phyloP scores from a whole-genome alignment of 2,888 invertebrate genomes.

The Napeogenes inachia region DNA sequence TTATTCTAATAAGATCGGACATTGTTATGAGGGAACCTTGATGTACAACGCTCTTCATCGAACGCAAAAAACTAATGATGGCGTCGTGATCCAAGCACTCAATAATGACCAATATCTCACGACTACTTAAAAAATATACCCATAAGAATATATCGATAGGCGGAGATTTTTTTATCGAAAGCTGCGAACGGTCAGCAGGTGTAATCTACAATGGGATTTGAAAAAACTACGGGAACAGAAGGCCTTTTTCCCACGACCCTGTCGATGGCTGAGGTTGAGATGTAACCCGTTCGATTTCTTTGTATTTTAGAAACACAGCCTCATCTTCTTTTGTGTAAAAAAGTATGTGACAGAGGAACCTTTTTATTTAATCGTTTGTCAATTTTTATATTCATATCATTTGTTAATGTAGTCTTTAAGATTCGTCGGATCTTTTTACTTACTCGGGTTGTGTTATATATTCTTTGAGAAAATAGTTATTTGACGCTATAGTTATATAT shows the following conservation, averaged over 20 bases:
- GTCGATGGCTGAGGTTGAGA: conserved; percentile 58
- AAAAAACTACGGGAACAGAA: conserved; percentile 72
- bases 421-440: too few relatives aligned
- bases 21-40: conserved; percentile 50
- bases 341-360: background rate
- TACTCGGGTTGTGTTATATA: too few relatives aligned
- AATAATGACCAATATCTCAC: conserved; percentile 73
- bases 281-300: conserved; percentile 27
- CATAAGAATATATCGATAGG: conserved; percentile 46
- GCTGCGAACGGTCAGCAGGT: conserved; percentile 75
- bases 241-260: conserved; percentile 75
- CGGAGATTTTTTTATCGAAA: conserved; percentile 70
- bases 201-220: conserved; percentile 73
- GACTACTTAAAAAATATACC: conserved; percentile 66
- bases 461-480: too few relatives aligned
- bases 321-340: background rate
- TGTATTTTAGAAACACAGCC: background rate
- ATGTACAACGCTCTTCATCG: conserved; percentile 61
- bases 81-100: conserved; percentile 72
- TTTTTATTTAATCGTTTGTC: background rate
- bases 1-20: conserved; percentile 51
- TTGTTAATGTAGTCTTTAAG: too few relatives aligned
- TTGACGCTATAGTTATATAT: too few relatives aligned
- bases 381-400: too few relatives aligned
- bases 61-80: conserved; percentile 62